Percentiles rank a stretch among this genome's conserved stretches.
Evolutionary conservation across 1,140 invertebrate genomes (phyloP).

Genomic region (Achroia grisella): DNA sequence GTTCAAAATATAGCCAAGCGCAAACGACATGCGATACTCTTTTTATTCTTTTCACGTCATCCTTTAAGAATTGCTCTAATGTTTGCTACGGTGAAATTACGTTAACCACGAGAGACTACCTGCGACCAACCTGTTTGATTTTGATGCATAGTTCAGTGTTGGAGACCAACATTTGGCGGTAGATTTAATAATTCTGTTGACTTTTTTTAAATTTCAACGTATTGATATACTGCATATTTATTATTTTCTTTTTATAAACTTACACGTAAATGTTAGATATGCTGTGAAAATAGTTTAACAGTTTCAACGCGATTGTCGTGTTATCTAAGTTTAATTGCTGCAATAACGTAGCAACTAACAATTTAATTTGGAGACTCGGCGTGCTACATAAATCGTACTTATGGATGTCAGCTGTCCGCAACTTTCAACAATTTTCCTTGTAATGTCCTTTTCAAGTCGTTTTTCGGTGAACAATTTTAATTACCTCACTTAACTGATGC

Average conservation of each 20-base stretch:
- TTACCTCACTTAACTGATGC: slow-evolving; percentile 55
- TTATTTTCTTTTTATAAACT: too few relatives aligned
- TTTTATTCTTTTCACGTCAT: slow-evolving; percentile 44
- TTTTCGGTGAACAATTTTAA: slow-evolving; percentile 62
- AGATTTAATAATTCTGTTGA: slow-evolving; percentile 30
- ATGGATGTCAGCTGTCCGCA: slow-evolving; percentile 66
- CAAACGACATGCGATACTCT: slow-evolving; percentile 29
- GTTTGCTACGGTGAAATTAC: slow-evolving; percentile 64
- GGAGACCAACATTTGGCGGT: slow-evolving; percentile 22
- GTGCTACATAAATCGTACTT: slow-evolving; percentile 63
- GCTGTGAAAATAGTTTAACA: neutral
- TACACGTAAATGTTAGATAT: too few relatives aligned
- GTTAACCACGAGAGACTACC: slow-evolving; percentile 32
- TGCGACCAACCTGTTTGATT: slow-evolving; percentile 56
- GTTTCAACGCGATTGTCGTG: slow-evolving; percentile 24
- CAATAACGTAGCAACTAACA: slow-evolving; percentile 60
- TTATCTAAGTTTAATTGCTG: slow-evolving; percentile 62
- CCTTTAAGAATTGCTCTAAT: slow-evolving; percentile 56
- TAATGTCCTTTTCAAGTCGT: slow-evolving; percentile 62
- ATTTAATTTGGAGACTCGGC: slow-evolving; percentile 49
- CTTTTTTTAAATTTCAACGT: too few relatives aligned
- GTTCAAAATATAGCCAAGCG: slow-evolving; percentile 12
- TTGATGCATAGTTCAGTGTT: slow-evolving; percentile 63
- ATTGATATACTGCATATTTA: too few relatives aligned
- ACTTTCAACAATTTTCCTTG: slow-evolving; percentile 60